Evolutionary conservation across 2,113 vertebrate genomes (phyloP), one percentile per base, ranked within the genome.

Genomic region (Ceratotherium simum): DNA sequence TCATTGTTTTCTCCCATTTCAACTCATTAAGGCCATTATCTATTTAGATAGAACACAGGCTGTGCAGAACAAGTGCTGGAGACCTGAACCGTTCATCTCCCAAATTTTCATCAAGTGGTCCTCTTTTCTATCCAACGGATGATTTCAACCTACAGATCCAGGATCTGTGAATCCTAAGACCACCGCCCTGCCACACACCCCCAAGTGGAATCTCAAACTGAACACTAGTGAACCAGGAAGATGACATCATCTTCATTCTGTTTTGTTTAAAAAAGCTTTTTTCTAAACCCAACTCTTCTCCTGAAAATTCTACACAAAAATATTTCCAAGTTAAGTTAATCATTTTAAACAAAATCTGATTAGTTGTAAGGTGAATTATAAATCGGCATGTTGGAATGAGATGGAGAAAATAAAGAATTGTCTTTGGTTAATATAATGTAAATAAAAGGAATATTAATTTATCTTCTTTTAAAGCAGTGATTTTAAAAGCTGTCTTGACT

Each of bases 131-230:
- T 0, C 0, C 14, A 65, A 58, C 36, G 7, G 25, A 42, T 8
- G 13, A 69, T 46, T 25, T 65, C 39, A 16, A 27, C 12, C 11
- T 9, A 18, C 16, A 16, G 54, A 64, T 8, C 6, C 12, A 7
- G 33, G 73, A 4, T 17, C 46, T 14, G 0, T 6, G 27, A 3
- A 5, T 0, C 39, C 27, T 31, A 12, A 65, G 33, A 2, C 70
- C 58, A n/a, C 20, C 0, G 31, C 70, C 29, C 42, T 10, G 76
- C 5, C 92, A 75, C 36, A 14, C 1, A 7, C 11, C 5, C 31
- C 31, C 2, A 0, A 36, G 33, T 1, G 46, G 27, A 58, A 54
- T 7, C 25, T 11, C 46, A 25, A 1, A 1, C 8, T 16, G 3
- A 31, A 33, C 29, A 1, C 14, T 0, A 10, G 25, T 2, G 23